These are phyloP conservation scores for Perccottus glenii DNA, from an alignment of 2,113 vertebrate genomes.

Conservation along the genomic window DNA sequence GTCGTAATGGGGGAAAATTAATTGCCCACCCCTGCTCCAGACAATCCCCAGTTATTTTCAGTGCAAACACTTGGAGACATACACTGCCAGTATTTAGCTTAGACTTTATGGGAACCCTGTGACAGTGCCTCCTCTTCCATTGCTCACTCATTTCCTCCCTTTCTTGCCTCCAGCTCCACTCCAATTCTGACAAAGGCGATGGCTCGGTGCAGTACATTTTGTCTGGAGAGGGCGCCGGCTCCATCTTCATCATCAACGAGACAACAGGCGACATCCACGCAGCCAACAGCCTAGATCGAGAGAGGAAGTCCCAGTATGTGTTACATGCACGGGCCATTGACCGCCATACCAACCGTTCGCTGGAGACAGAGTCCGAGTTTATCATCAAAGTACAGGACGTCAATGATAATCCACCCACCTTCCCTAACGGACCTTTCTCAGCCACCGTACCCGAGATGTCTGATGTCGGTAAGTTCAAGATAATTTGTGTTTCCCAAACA, in stretches of 20 bases:
- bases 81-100: conserved; percentile 25
- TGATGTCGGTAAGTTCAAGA: conserved; percentile 86
- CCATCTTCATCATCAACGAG: conserved; percentile 92
- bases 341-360: conserved; percentile 85
- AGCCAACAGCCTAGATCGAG: conserved; percentile 89
- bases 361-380: conserved; percentile 92
- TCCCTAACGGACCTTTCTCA: conserved; percentile 88
- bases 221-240: conserved; percentile 91
- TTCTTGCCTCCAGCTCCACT: conserved; percentile 84
- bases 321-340: conserved; percentile 90
- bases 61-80: too few relatives aligned
- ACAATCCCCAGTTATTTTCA: too few relatives aligned
- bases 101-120: conserved; percentile 37
- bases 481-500: too few relatives aligned
- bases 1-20: too few relatives aligned
- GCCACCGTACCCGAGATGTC: conserved; percentile 93
- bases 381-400: conserved; percentile 97
- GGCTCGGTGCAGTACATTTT: conserved; percentile 92
- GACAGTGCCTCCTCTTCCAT: conserved; percentile 5
- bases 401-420: conserved; percentile 92
- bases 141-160: conserved; percentile 22
- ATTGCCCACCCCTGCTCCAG: too few relatives aligned
- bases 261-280: conserved; percentile 92
- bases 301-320: conserved; percentile 91
- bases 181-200: conserved; percentile 94